These are phyloP conservation scores for Melipona beecheii DNA, from an alignment of 2,888 invertebrate genomes.

Conservation along the genomic window DNA sequence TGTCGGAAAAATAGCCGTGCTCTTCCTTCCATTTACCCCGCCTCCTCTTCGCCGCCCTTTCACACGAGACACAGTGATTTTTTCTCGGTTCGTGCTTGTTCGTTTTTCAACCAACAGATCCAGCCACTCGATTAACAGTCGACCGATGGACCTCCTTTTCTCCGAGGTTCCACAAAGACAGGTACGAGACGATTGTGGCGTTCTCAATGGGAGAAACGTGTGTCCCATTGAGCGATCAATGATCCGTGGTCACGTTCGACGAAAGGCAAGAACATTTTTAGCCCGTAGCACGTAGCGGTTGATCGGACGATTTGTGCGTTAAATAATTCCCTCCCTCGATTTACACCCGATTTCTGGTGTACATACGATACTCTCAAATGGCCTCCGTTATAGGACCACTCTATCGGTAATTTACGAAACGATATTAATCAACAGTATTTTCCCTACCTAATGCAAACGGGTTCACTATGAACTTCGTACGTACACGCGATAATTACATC, in stretches of 20 bases:
- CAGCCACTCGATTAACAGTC: slow-evolving; percentile 56
- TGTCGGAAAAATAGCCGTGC: slow-evolving; percentile 47
- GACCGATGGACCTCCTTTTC: slow-evolving; percentile 58
- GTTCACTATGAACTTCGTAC: neutral
- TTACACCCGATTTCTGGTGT: slow-evolving; percentile 32
- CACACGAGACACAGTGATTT: neutral
- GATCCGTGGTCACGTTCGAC: slow-evolving; percentile 65
- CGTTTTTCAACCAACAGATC: slow-evolving; percentile 24
- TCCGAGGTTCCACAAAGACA: slow-evolving; percentile 68
- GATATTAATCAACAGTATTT: slow-evolving; percentile 21
- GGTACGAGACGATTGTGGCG: slow-evolving; percentile 35
- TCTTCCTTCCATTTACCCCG: slow-evolving; percentile 8
- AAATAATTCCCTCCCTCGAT: slow-evolving; percentile 14
- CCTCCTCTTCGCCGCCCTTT: neutral
- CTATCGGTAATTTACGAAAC: slow-evolving; percentile 21
- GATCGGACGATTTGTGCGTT: slow-evolving; percentile 10
- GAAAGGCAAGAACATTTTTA: slow-evolving; percentile 22
- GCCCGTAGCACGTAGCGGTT: neutral
- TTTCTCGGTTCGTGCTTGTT: slow-evolving; percentile 3
- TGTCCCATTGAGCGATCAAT: slow-evolving; percentile 65
- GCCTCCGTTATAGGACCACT: neutral
- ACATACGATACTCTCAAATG: neutral
- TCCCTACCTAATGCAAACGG: neutral
- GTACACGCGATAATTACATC: neutral
- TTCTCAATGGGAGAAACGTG: slow-evolving; percentile 47